Base-by-base conservation (phyloP, 2,797 vertebrate genomes). In the Leontopithecus rosalia region DNA sequence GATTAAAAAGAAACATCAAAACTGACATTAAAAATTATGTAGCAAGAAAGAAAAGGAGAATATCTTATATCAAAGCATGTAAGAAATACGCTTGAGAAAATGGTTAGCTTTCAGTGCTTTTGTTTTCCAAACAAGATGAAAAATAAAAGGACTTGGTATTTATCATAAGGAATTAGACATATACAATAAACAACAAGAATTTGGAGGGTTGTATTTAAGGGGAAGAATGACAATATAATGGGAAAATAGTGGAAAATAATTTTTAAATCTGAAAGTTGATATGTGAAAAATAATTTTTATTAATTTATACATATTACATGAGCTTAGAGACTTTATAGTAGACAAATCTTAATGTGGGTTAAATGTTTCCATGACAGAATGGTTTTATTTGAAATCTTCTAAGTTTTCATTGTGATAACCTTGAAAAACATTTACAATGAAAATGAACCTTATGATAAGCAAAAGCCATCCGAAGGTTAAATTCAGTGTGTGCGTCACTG, bases 291-390 rank as follows among this genome's bases (percentile, higher is more conserved):
- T 24, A 52, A 30, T 55, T 80, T 87, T 87, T 83, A 30, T 87
- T 91, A 77, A 94, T 73, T 96, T 81, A 55, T 76, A 85, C 76
- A 28, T 36, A 75, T 36, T 58, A 48, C 26, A 93, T 75, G 43
- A 80, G 13, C 9, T 79, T 96, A 1, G 43, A 96, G 36, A 94
- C 24, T 39, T 87, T n/a, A 55, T 15, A 82, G 19, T 77, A 92
- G 30, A 76, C 46, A 80, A 95, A 76, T 80, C 14, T 81, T 94
- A 85, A 57, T 5, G n/a, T 79, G 11, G 8, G 0, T 61, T 41
- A 89, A 61, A 80, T 17, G 1, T 52, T 89, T 94, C 33, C 33
- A 19, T 87, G 30, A 14, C 15, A 87, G 22, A 89, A 52, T 80
- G 26, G 36, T 85, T 96, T 90, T 95, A 79, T 73, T 93, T 95